Evolutionary conservation across 2,797 vertebrate genomes (phyloP), one percentile per base, ranked within the genome.

Genomic region (Choloepus didactylus): DNA sequence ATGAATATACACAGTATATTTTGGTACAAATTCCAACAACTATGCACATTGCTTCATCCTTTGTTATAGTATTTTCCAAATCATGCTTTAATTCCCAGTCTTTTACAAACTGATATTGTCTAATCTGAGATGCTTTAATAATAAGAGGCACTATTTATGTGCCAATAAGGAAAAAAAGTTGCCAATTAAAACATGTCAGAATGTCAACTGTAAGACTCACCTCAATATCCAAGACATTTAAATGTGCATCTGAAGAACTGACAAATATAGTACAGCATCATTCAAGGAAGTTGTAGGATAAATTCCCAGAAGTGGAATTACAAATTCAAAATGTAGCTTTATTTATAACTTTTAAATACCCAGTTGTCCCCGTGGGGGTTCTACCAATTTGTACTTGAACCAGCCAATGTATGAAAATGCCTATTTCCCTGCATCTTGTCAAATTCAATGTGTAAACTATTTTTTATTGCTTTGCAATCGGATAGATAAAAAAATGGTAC

Each of bases 341-440:
- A 10, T 41, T 35, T 62, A 3, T 41, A 15, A 38, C 51, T 64
- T 38, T 19, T 29, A 44, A 92, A 75, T 6, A 11, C 15, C 16
- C 23, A 31, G 5, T 4, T 66, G 21, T 9, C 31, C 31, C 35
- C 27, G 16, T 29, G 21, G 56, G 60, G 23, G 8, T 41, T 51
- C 10, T 51, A n/a, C 29, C 3, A 4, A 4, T 38, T 80, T 49
- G 23, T 5, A 44, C 9, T 29, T 38, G 59, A 44, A 81, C 21
- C 1, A 49, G 64, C 54, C 31, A 15, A 23, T 9, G 31, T 11
- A 27, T 21, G 38, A 73, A 62, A 49, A 77, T 23, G 16, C 46
- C 35, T 0, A 1, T 49, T 44, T 15, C 12, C 23, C 12, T 0
- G 0, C 12, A 73, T 46, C 59, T 80, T 60, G 15, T 83, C 51